Percentiles rank a stretch among this genome's conserved stretches.
Evolutionary conservation across 2,113 vertebrate species (phyloP).

Genomic region (Erpornis zantholeuca): DNA sequence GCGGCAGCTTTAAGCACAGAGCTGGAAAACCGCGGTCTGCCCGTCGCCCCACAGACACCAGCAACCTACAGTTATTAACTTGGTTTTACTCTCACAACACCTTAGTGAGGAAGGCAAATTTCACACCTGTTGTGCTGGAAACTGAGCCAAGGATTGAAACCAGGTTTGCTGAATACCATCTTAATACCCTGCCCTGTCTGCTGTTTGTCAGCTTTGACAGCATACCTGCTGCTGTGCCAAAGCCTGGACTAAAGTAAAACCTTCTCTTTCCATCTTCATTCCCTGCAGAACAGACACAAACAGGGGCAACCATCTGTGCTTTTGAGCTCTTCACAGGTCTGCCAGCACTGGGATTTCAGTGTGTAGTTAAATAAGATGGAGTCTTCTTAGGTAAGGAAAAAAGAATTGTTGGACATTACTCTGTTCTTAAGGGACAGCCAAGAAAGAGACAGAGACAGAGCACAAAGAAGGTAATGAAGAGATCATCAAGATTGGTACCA

Average conservation of each 20-base stretch:
- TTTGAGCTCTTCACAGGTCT: background rate
- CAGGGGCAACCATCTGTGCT: conserved; percentile 20
- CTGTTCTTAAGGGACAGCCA: background rate
- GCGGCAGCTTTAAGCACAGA: background rate
- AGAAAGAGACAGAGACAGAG: background rate
- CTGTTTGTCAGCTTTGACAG: conserved; percentile 1
- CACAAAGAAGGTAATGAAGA: background rate
- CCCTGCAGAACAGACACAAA: background rate
- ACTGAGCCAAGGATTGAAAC: conserved; percentile 17
- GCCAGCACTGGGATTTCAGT: background rate
- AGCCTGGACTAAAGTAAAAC: background rate
- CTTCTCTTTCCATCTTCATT: background rate
- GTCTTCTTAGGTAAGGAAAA: background rate
- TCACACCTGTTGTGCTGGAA: conserved; percentile 40
- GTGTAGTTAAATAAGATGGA: background rate
- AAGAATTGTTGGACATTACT: background rate
- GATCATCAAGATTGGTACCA: background rate
- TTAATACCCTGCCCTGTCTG: conserved; percentile 3
- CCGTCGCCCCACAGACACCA: background rate
- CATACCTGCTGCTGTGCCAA: background rate
- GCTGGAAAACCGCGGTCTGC: background rate
- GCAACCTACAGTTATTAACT: background rate
- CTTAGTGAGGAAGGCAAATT: conserved; percentile 15
- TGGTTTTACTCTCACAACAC: conserved; percentile 24
- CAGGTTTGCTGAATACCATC: background rate